Evolutionary conservation across 1,140 invertebrate genomes (phyloP).

Genomic region (Anastrepha obliqua): DNA sequence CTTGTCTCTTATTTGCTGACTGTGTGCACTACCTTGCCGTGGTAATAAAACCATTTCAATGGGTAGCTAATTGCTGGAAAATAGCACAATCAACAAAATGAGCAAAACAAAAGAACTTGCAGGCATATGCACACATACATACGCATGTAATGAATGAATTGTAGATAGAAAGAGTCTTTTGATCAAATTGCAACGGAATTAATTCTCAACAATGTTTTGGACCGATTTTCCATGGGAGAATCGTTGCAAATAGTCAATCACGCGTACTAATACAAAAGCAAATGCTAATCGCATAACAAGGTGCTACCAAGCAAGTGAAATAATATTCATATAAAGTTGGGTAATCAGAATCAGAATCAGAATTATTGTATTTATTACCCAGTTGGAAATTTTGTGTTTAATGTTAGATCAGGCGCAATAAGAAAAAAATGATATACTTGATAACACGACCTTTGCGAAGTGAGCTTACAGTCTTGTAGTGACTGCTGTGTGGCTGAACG

Average conservation of each 20-base stretch:
- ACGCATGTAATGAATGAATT: neutral
- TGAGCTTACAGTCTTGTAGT: no score
- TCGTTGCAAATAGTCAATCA: conserved; percentile 31
- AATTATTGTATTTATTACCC: neutral
- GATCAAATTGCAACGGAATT: neutral
- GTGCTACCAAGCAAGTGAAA: neutral
- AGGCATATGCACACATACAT: neutral
- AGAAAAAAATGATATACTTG: no score
- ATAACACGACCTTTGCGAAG: no score
- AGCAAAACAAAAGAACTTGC: conserved; percentile 7
- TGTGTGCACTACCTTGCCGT: neutral
- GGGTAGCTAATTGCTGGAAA: conserved; percentile 45
- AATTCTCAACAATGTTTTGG: conserved; percentile 7
- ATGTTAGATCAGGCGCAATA: no score
- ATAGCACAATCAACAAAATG: conserved; percentile 11
- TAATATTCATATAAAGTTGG: neutral
- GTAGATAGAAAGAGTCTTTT: neutral
- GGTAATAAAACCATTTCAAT: conserved; percentile 12
- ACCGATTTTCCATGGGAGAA: conserved; percentile 25
- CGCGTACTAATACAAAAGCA: neutral
- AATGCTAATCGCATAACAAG: conserved; percentile 1
- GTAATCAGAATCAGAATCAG: no score
- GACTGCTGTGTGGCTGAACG: no score
- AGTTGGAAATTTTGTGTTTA: neutral
- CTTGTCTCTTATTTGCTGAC: neutral